Conservation (phyloP, 2,888 invertebrate species). For the Chrysopilus asiliformis region DNA sequence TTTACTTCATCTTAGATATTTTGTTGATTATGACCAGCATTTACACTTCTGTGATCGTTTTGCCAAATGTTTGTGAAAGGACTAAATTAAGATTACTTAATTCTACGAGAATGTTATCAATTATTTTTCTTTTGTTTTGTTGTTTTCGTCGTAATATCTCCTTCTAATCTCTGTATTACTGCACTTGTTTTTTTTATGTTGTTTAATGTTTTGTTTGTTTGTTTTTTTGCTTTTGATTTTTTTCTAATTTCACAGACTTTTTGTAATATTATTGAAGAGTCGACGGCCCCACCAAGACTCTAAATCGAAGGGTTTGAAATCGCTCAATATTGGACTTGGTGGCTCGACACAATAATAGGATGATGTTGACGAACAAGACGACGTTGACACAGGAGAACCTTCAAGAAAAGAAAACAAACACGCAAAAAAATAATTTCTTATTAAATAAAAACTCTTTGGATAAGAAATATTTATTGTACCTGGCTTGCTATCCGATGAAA, state of each 20-base stretch:
- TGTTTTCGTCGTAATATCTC: neutral
- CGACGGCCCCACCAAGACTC: constrained; percentile 86
- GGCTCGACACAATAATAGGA: constrained; percentile 58
- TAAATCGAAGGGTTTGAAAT: constrained; percentile 81
- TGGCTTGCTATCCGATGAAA: constrained; percentile 9
- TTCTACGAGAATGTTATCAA: constrained; percentile 11
- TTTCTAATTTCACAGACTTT: constrained; percentile 44
- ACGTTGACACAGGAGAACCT: constrained; percentile 19
- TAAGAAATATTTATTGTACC: constrained; percentile 8
- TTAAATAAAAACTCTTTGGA: constrained; percentile 11
- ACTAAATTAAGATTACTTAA: constrained; percentile 6
- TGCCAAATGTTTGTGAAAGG: neutral
- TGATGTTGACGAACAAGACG: constrained; percentile 34
- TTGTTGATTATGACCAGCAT: neutral
- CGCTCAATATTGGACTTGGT: constrained; percentile 53
- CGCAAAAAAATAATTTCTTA: no score
- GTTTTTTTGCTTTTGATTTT: constrained; percentile 3
- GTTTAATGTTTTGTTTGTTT: no score
- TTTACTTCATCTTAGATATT: no score
- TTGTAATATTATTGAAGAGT: constrained; percentile 71
- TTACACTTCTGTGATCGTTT: neutral
- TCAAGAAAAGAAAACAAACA: neutral
- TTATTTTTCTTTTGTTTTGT: constrained; percentile 1
- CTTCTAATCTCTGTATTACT: neutral
- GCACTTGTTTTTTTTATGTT: neutral